Percentiles rank a stretch among this genome's conserved stretches.
These are phyloP conservation scores for Hirtodrosophila histrioides DNA, from an alignment of 2,888 invertebrate species.

Conservation along the genomic window DNA sequence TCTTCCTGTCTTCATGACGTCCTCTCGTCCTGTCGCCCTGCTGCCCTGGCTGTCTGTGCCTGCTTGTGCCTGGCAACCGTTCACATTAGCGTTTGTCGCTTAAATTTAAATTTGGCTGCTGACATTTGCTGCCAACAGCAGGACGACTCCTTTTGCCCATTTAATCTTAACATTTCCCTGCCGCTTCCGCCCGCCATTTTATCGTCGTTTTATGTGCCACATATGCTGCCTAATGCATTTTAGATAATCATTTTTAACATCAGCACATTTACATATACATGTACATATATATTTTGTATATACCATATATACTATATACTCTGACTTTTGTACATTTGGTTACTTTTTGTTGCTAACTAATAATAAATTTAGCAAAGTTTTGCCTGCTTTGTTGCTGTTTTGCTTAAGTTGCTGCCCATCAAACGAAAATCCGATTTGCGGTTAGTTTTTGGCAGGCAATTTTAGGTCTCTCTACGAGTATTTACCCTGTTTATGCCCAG, in stretches of 20 bases:
- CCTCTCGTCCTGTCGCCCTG: not conserved
- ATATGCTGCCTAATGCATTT: constrained; percentile 59
- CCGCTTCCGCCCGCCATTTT: constrained; percentile 30
- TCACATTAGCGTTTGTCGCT: constrained; percentile 62
- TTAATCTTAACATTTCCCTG: constrained; percentile 46
- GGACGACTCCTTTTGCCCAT: constrained; percentile 36
- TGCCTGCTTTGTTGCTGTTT: constrained; percentile 14
- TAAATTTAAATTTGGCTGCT: constrained; percentile 74
- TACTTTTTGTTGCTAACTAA: constrained; percentile 23
- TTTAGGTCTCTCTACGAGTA: too few species aligned
- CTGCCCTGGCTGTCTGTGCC: too few species aligned
- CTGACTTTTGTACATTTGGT: too few species aligned
- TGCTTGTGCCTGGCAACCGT: constrained; percentile 39
- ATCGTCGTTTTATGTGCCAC: constrained; percentile 47
- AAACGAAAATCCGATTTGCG: constrained; percentile 24
- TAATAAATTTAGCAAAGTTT: constrained; percentile 44
- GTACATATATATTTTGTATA: too few species aligned
- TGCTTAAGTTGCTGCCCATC: constrained; percentile 17
- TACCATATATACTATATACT: too few species aligned
- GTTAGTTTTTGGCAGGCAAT: constrained; percentile 32
- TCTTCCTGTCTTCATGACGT: constrained; percentile 1
- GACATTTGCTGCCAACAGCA: constrained; percentile 54
- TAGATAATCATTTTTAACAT: constrained; percentile 60
- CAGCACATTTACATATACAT: constrained; percentile 15
- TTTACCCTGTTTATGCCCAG: too few species aligned